Evolutionary conservation across 2,113 vertebrate species (phyloP).

Genomic region (Macroglossus sobrinus): DNA sequence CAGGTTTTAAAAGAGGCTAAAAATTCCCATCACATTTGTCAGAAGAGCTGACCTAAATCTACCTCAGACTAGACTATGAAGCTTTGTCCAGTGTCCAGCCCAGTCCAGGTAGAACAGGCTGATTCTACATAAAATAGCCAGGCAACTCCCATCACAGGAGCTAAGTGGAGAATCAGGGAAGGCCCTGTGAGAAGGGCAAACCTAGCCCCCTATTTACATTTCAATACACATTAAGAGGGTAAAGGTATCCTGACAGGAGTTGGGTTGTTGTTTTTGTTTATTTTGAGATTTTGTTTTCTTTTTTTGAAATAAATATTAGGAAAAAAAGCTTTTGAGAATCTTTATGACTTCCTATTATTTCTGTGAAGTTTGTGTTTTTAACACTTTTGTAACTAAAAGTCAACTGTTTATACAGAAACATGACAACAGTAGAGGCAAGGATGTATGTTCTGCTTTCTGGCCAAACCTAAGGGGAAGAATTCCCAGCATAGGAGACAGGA

Average conservation of each 20-base stretch:
- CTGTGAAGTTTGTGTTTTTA: background rate
- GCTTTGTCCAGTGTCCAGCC: background rate
- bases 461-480: background rate
- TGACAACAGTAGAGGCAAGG: background rate
- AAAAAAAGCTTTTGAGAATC: background rate
- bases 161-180: background rate
- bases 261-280: background rate
- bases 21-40: background rate
- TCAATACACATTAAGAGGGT: background rate
- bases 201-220: background rate
- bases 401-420: background rate
- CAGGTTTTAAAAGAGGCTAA: background rate
- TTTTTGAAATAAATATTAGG: background rate
- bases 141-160: background rate
- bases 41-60: background rate
- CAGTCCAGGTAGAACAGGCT: background rate
- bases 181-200: background rate
- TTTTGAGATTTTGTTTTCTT: background rate
- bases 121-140: background rate
- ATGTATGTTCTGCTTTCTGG: background rate
- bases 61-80: background rate
- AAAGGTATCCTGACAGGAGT: background rate
- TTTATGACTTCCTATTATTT: background rate
- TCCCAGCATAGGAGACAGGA: background rate
- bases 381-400: background rate